Percentiles rank a stretch among this genome's conserved stretches.
phyloP scores from a whole-genome alignment of 2,797 vertebrate species.

The Sebastes ruberrimus region DNA sequence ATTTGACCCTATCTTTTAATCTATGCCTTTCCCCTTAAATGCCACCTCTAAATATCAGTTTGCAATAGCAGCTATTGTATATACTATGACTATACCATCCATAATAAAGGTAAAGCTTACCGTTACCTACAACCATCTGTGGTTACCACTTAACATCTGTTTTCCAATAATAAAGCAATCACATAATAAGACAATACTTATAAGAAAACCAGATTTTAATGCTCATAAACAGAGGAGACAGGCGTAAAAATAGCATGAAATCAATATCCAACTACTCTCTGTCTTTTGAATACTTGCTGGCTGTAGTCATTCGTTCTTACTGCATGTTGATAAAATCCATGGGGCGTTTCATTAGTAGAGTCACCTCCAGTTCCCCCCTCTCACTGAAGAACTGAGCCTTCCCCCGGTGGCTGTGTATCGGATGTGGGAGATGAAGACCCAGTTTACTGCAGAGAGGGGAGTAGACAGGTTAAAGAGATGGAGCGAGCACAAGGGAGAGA shows the following conservation, averaged over 20 bases:
- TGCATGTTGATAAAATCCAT: constrained; percentile 84
- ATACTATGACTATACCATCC: neutral
- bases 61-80: neutral
- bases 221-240: neutral
- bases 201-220: neutral
- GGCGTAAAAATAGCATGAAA: neutral
- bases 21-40: neutral
- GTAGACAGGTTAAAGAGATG: neutral
- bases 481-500: neutral
- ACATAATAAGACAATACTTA: neutral
- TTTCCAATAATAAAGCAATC: neutral
- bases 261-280: neutral
- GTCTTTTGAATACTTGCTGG: neutral
- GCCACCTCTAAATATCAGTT: neutral
- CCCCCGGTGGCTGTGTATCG: constrained; percentile 82
- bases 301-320: constrained; percentile 44
- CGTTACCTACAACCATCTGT: neutral
- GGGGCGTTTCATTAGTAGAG: constrained; percentile 82
- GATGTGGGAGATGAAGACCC: constrained; percentile 89
- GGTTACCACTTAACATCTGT: neutral
- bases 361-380: constrained; percentile 87
- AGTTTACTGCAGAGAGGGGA: constrained; percentile 84
- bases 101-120: neutral
- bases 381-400: constrained; percentile 87
- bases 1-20: neutral